Evolutionary conservation across 2,797 vertebrate genomes (phyloP), one percentile per base, ranked within the genome.

Genomic region (Xenentodon cancila): DNA sequence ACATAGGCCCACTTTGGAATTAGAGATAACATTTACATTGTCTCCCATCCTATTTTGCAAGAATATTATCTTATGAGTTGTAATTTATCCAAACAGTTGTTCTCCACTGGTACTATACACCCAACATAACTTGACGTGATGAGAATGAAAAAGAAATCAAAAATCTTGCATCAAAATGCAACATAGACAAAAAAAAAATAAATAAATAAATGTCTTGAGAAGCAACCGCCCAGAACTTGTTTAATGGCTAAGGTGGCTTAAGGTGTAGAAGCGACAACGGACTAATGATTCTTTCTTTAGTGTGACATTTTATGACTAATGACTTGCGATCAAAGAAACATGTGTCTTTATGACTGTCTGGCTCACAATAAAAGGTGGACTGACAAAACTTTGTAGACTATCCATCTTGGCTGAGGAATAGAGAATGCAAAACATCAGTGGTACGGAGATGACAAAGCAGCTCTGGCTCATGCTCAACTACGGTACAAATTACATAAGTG

Each of bases 201-300:
- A n/a, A n/a, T n/a, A n/a, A n/a, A n/a, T n/a, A 17, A 67, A 64
- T 53, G 59, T 56, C 64, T 45, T 59, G 34, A 70, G 53, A 73
- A 73, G 58, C 13, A 19, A 21, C 53, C 18, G 32, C 73, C 61
- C 53, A 59, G 70, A 80, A 73, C 37, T 80, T 62, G 64, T 44
- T 72, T 77, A 70, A 83, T 57, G 32, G 64, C 49, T 64, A 37
- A 68, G 53, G 65, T 72, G 58, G 57, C 53, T 50, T 52, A 60
- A 53, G 52, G 54, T 12, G 25, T 17, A 66, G 20, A 69, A 59
- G 20, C 44, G 3, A 81, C 78, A 78, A 50, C 9, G 59, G 56
- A 9, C 62, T 27, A 50, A 64, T 37, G 17, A 0, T 16, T 68
- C 11, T 15, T 77, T 22, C 44, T 44, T 51, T 18, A 11, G 2